Evolutionary conservation across 2,797 vertebrate genomes (phyloP).

Genomic region (Squalus acanthias): DNA sequence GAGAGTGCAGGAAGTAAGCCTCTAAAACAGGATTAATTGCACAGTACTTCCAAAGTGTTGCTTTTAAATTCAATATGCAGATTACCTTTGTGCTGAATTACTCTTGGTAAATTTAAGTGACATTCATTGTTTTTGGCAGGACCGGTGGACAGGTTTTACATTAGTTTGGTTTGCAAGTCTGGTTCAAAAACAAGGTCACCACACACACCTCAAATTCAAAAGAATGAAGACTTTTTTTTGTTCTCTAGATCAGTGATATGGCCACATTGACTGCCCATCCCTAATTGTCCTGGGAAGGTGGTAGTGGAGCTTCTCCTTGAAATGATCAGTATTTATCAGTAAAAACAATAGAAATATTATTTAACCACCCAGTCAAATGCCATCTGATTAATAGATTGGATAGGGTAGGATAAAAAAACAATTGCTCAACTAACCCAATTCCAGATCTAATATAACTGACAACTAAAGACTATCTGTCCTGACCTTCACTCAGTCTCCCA

Average conservation of each 20-base stretch:
- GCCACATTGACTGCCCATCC: not conserved
- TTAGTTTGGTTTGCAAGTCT: not conserved
- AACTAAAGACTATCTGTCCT: not conserved
- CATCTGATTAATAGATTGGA: not conserved
- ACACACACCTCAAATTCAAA: not conserved
- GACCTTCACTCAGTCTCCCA: not conserved
- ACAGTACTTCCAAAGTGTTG: not conserved
- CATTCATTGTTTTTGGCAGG: not conserved
- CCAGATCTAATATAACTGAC: not conserved
- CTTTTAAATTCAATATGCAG: not conserved
- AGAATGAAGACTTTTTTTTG: not conserved
- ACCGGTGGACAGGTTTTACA: not conserved
- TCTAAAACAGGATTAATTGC: not conserved
- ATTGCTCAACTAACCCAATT: not conserved
- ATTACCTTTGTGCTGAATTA: not conserved
- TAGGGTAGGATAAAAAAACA: not conserved
- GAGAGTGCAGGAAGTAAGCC: not conserved
- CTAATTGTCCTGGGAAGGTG: too few relatives aligned
- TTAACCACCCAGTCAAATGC: not conserved
- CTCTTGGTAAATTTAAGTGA: not conserved
- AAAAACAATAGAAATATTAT: not conserved
- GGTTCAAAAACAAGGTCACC: not conserved
- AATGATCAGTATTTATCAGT: not conserved
- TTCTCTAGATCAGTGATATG: not conserved
- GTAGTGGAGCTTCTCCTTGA: too few relatives aligned